Conservation (phyloP, 2,888 invertebrate species). For the Oasisia sp. region DNA sequence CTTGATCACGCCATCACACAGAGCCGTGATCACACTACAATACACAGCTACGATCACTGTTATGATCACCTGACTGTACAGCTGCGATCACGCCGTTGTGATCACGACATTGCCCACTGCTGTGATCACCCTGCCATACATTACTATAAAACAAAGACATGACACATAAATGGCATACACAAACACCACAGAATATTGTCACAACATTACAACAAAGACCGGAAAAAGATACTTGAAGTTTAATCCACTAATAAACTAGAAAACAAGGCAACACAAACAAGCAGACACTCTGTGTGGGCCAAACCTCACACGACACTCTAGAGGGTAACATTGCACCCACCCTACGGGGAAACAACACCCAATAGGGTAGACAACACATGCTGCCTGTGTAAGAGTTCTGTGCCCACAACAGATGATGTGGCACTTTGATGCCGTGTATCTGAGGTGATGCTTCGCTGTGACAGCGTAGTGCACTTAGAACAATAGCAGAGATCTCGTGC, state of each 20-base stretch:
- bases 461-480: background rate
- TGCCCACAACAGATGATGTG: background rate
- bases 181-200: background rate
- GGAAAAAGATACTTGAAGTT: background rate
- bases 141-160: background rate
- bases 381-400: background rate
- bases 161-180: background rate
- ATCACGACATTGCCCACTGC: background rate
- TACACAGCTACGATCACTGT: background rate
- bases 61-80: background rate
- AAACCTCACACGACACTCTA: background rate
- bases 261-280: background rate
- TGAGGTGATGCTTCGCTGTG: background rate
- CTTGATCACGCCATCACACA: background rate
- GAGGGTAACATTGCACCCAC: background rate
- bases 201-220: background rate
- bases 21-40: background rate
- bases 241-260: background rate
- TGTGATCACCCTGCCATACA: background rate
- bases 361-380: background rate
- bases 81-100: background rate
- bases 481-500: background rate
- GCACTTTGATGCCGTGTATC: background rate
- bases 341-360: background rate
- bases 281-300: background rate